Base-by-base conservation (phyloP, 2,888 invertebrate genomes). In the Andrena chrysosceles region DNA sequence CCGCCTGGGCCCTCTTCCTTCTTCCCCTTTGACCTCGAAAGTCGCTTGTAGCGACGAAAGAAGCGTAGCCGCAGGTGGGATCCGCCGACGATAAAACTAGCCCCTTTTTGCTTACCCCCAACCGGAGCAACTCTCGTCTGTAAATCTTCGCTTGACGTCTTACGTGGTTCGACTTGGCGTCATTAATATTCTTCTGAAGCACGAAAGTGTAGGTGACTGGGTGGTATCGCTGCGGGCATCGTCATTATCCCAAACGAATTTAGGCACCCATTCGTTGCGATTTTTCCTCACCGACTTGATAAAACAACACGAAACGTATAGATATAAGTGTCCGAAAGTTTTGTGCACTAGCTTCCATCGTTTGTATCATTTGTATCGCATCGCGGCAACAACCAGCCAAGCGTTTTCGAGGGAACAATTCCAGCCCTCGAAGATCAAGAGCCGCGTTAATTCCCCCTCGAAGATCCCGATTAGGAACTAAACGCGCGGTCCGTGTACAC, bases 151-250 rank as follows among this genome's bases (percentile, higher is more conserved):
- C 23, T 7, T 10, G 75, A 35, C 77, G 62, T 81, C 83, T 83
- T 71, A 75, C 85, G 60, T n/a, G 64, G 62, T 78, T 87, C 79
- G 79, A 83, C 77, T 54, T 70, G 54, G 77, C 78, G 73, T 88
- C 89, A 81, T 90, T 90, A 90, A 89, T 88, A 90, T 89, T 83
- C 81, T 35, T 5, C 29, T 48, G 8, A 54, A 16, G 42, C 42
- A 42, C 4, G 42, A 16, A 42, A 4, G 16, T 42, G 16, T 42
- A 16, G 1, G 42, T 4, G 42, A 42, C 4, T 42, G 42, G 42
- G 4, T 42, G 42, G 42, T 13, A 4, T 13, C 42, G 42, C 13
- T 13, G 13, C 42, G 42, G 42, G 13, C 42, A 13, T 42, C 13
- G 42, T 16, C 42, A 16, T 42, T 5, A 0, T 42, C 42, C 0